Evolutionary conservation across 2,888 invertebrate genomes (phyloP), one percentile per base, ranked within the genome.

Genomic region (Fragum sueziense): DNA sequence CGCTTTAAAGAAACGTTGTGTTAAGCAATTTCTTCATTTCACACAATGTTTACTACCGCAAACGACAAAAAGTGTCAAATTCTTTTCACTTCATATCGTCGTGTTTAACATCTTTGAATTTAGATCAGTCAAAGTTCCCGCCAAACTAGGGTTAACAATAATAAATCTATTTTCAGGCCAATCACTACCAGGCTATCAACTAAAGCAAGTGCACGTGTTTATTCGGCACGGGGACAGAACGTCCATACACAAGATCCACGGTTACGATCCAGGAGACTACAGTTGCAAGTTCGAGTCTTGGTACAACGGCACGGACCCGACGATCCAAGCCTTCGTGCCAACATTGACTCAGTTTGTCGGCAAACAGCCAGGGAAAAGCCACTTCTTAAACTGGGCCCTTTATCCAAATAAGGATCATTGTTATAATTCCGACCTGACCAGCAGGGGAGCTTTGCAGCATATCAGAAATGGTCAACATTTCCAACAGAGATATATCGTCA

Each of bases 221-320:
- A 96, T 97, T 4, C 94, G 98, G 22, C 98, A 98, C 91, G 98
- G 98, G 0, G 98, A 98, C 92, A 94, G 98, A 68, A 97, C 97
- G 0, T 97, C 98, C 0, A 94, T 98, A 82, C 96, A 97, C 14
- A 96, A 97, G 91, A 95, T 98, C 0, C 95, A 96, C 71, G 96
- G 96, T 78, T 96, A 97, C 33, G 65, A 75, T 9, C 75, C 76
- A 52, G 95, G 96, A 69, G 95, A 95, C 71, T 94, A 98, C 25
- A 96, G 97, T 82, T 98, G 98, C 92, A 96, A 96, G 54, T 87
- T 85, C 65, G 79, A 85, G 47, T 65, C 72, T 27, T 82, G 81
- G 81, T 82, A 78, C 52, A 82, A 61, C 33, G 81, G 59, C 31
- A 75, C 29, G 20, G 51, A 78, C 37, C 52, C 27, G 20, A 57